These are phyloP conservation scores for Brachionichthys hirsutus DNA, from an alignment of 2,113 vertebrate genomes.

Conservation along the genomic window DNA sequence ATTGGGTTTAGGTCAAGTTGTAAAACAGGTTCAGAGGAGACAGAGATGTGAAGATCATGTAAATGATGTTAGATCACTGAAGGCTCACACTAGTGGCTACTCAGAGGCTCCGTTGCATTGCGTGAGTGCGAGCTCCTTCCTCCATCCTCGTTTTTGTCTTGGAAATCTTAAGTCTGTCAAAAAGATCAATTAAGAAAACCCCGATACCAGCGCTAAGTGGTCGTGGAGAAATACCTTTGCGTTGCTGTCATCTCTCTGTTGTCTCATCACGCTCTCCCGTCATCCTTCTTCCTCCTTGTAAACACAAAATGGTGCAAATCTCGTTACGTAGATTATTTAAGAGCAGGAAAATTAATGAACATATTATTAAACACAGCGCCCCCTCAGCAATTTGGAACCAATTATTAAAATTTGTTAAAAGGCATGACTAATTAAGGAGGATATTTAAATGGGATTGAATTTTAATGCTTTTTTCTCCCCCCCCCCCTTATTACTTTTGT, in stretches of 20 bases:
- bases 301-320: constrained; percentile 64
- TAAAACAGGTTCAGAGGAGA: constrained; percentile 77
- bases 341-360: constrained; percentile 76
- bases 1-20: constrained; percentile 81
- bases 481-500: constrained; percentile 78
- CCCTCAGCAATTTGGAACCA: constrained; percentile 78
- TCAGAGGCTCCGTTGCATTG: constrained; percentile 34
- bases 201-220: constrained; percentile 67
- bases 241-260: constrained; percentile 45
- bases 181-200: constrained; percentile 59
- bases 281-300: constrained; percentile 52
- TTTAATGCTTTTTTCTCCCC: constrained; percentile 73
- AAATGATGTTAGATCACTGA: constrained; percentile 67
- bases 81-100: constrained; percentile 49
- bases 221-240: constrained; percentile 52
- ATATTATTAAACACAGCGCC: constrained; percentile 72
- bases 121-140: constrained; percentile 19
- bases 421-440: constrained; percentile 85
- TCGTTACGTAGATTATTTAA: constrained; percentile 80
- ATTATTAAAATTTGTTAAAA: constrained; percentile 84
- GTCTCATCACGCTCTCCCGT: constrained; percentile 53
- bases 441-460: constrained; percentile 82
- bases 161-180: constrained; percentile 52
- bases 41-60: constrained; percentile 71
- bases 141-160: constrained; percentile 34